Conservation (phyloP, 2,113 vertebrate species). For the Xiphophorus hellerii region DNA sequence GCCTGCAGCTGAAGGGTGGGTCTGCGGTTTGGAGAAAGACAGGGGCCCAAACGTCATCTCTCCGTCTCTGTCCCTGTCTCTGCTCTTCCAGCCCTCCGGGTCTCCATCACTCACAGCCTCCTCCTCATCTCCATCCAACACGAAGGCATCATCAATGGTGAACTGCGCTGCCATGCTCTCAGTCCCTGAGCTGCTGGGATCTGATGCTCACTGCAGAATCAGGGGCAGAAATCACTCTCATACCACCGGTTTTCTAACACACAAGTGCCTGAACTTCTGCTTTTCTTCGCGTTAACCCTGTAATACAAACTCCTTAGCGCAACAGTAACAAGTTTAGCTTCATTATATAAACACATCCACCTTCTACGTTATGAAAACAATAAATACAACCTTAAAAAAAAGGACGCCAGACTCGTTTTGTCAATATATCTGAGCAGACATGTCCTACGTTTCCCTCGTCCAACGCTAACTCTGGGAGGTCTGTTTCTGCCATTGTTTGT, state of each 20-base stretch:
- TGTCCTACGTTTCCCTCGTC: not conserved
- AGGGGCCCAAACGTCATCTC: slow-evolving; percentile 82
- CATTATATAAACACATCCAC: not conserved
- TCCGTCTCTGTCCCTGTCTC: slow-evolving; percentile 70
- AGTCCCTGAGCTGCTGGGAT: slow-evolving; percentile 33
- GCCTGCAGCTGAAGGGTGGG: slow-evolving; percentile 54
- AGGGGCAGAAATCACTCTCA: not conserved
- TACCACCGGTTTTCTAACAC: not conserved
- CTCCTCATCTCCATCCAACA: slow-evolving; percentile 80
- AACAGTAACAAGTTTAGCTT: not conserved
- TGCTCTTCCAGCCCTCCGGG: slow-evolving; percentile 67
- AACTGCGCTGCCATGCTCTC: slow-evolving; percentile 80
- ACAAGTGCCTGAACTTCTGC: not conserved
- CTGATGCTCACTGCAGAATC: slow-evolving; percentile 58
- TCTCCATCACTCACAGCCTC: slow-evolving; percentile 73
- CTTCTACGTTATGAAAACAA: not conserved
- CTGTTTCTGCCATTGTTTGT: slow-evolving; percentile 62
- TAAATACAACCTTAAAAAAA: not conserved
- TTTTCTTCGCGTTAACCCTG: not conserved
- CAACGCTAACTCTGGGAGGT: slow-evolving; percentile 7
- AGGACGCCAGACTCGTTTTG: not conserved
- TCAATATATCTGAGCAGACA: not conserved
- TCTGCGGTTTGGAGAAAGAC: slow-evolving; percentile 78
- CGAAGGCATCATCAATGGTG: slow-evolving; percentile 82
- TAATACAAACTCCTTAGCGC: not conserved